Evolutionary conservation across 2,113 vertebrate species (phyloP).

Genomic region (Amblyornis subalaris): DNA sequence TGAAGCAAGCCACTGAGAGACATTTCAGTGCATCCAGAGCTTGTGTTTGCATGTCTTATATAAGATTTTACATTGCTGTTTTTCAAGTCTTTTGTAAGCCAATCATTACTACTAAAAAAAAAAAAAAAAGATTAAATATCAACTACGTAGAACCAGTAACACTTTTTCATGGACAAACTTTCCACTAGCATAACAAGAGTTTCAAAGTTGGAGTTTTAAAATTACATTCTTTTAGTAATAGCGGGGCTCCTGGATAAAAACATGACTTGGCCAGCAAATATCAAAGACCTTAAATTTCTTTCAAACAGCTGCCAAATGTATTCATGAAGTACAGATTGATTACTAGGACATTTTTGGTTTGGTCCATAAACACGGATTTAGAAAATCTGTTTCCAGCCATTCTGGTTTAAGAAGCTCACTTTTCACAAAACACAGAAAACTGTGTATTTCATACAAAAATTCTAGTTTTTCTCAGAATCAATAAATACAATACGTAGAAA

Average conservation of each 20-base stretch:
- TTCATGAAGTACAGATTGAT: neutral
- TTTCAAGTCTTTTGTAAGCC: neutral
- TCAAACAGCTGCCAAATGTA: neutral
- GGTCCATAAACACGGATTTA: neutral
- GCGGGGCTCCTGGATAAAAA: neutral
- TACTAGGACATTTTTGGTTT: neutral
- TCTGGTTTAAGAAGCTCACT: neutral
- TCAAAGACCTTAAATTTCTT: neutral
- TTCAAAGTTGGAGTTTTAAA: neutral
- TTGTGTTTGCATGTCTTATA: neutral
- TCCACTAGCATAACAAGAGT: neutral
- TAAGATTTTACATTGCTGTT: neutral
- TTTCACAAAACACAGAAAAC: neutral
- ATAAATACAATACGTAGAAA: neutral
- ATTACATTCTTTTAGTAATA: neutral
- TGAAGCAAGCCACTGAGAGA: neutral
- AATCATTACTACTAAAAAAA: neutral
- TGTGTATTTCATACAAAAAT: neutral
- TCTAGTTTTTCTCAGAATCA: neutral
- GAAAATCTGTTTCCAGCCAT: neutral
- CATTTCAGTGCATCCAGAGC: neutral
- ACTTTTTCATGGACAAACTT: neutral
- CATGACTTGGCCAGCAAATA: neutral
- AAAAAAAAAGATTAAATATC: neutral
- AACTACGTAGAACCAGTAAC: neutral